Conservation (phyloP, 1,140 invertebrate species). For the Trachelipus rathkii region DNA sequence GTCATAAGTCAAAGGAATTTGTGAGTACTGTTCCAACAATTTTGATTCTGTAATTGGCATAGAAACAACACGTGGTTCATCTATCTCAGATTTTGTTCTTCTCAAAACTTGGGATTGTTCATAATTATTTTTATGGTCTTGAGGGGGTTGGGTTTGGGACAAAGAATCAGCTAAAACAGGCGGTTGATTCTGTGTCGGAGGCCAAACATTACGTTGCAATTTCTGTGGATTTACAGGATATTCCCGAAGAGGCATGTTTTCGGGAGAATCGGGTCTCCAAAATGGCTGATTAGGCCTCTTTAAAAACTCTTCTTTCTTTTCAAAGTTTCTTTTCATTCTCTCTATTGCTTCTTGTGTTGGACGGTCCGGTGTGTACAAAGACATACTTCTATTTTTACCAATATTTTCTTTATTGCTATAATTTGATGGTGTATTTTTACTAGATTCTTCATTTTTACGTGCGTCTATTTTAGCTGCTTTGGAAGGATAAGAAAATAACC, state of each 20-base stretch:
- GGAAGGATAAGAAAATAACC: slow-evolving; percentile 35
- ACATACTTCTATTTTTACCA: slow-evolving; percentile 17
- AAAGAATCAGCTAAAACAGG: slow-evolving; percentile 37
- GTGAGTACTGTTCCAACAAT: not conserved
- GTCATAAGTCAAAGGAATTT: not conserved
- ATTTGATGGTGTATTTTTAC: slow-evolving; percentile 23
- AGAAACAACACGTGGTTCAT: slow-evolving; percentile 38
- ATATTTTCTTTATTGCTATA: slow-evolving; percentile 31
- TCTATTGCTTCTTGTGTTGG: slow-evolving; percentile 45
- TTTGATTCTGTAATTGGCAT: not conserved
- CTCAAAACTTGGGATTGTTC: slow-evolving; percentile 50
- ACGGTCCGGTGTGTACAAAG: slow-evolving; percentile 27
- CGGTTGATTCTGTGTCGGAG: slow-evolving; percentile 53
- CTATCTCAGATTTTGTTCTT: slow-evolving; percentile 52
- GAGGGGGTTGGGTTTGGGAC: slow-evolving; percentile 36
- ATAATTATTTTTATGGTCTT: slow-evolving; percentile 25
- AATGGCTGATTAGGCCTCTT: slow-evolving; percentile 65
- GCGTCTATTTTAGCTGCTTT: slow-evolving; percentile 24
- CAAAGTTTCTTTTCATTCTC: slow-evolving; percentile 71
- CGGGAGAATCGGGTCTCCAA: slow-evolving; percentile 48
- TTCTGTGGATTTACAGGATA: slow-evolving; percentile 73
- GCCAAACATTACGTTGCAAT: slow-evolving; percentile 67
- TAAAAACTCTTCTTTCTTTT: slow-evolving; percentile 82
- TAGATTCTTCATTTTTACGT: not conserved
- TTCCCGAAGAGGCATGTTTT: slow-evolving; percentile 59